Evolutionary conservation across 2,797 vertebrate species (phyloP).

Genomic region (Dryobates pubescens): DNA sequence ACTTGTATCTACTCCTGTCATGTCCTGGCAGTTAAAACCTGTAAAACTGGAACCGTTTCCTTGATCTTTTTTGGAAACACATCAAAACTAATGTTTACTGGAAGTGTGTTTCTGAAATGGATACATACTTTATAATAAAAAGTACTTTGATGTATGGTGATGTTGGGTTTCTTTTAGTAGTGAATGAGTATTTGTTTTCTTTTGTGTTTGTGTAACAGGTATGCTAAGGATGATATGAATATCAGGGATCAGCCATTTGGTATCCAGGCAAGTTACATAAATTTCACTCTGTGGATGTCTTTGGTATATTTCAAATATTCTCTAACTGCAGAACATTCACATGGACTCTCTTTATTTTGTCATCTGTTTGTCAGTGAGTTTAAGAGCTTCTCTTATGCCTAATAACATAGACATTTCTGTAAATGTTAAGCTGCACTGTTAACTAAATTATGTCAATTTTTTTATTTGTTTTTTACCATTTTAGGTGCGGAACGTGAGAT

Average conservation of each 20-base stretch:
- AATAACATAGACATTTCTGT: neutral
- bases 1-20: neutral
- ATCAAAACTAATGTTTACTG: neutral
- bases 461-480: neutral
- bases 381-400: neutral
- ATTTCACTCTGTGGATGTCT: slow-evolving; percentile 47
- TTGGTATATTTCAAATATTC: slow-evolving; percentile 41
- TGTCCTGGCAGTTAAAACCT: neutral
- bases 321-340: neutral
- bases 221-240: slow-evolving; percentile 99
- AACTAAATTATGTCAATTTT: neutral
- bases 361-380: slow-evolving; percentile 14
- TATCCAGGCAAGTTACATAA: slow-evolving; percentile 87
- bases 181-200: slow-evolving; percentile 2
- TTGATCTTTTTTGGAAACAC: neutral
- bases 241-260: slow-evolving; percentile 99
- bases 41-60: neutral
- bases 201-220: slow-evolving; percentile 79
- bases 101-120: neutral
- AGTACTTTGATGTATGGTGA: neutral
- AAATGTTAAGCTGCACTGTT: neutral
- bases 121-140: neutral
- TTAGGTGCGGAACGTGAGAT: slow-evolving; percentile 96
- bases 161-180: neutral
- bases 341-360: slow-evolving; percentile 22